Evolutionary conservation across 2,797 vertebrate genomes (phyloP).

Genomic region (Somateria mollissima): DNA sequence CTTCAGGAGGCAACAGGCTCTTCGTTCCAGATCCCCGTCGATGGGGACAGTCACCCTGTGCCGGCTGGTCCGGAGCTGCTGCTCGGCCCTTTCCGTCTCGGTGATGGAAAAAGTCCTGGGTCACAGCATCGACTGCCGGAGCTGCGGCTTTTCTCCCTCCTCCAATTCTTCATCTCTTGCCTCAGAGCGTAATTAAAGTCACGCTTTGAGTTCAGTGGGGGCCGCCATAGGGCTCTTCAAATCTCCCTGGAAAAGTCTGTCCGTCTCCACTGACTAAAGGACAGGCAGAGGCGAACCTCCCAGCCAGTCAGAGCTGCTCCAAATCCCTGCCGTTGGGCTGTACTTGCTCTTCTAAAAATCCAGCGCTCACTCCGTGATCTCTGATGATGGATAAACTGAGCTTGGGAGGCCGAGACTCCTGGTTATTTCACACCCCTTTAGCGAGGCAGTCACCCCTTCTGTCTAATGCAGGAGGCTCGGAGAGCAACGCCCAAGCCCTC

Average conservation of each 20-base stretch:
- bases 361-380: fast-evolving
- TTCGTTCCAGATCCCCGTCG: not conserved
- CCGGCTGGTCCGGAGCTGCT: not conserved
- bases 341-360: not conserved
- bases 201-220: not conserved
- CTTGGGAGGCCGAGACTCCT: not conserved
- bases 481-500: fast-evolving
- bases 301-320: not conserved
- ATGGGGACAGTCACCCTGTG: fast-evolving
- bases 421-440: not conserved
- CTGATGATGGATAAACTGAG: not conserved
- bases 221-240: not conserved
- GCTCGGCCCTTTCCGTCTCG: fast-evolving
- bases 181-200: not conserved
- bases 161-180: not conserved
- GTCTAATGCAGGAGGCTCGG: not conserved
- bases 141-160: not conserved
- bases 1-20: not conserved
- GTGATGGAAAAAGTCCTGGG: not conserved
- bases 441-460: not conserved
- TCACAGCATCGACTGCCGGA: not conserved
- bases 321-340: not conserved
- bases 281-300: not conserved
- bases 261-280: fast-evolving
- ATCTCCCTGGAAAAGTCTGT: not conserved